Base-by-base conservation (phyloP, 2,113 vertebrate species). In the Piprites chloris region DNA sequence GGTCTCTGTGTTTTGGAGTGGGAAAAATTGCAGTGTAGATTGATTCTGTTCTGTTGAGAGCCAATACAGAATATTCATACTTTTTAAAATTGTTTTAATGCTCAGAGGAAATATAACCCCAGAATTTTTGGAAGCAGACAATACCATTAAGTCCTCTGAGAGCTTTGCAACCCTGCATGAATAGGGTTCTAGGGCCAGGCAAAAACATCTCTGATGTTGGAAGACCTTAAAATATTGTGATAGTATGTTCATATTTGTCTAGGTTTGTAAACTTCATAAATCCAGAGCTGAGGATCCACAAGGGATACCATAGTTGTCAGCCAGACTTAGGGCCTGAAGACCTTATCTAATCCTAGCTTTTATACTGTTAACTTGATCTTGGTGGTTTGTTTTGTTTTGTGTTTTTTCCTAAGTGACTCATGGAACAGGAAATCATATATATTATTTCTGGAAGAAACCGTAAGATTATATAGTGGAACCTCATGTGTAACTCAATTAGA, bases 11-110 rank as follows among this genome's bases (percentile, higher is more conserved):
- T 41, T 56, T 10, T 33, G 7, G 39, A 27, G 16, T 14, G 33
- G n/a, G 44, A 44, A 67, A 33, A 69, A 4, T 22, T 53, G 55
- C 1, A 22, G 2, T 37, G 26, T 2, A 27, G 53, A 0, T 80
- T 66, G 8, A 2, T 2, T 58, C 0, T 0, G 0, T 22, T 89
- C 6, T 67, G 1, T 44, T 33, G 35, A n/a, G 78, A 58, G 12
- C 9, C 4, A 53, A 7, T 26, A 21, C 30, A 28, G 26, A 27
- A 0, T 1, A 4, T 65, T 61, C 67, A 21, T 32, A 2, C 13
- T 55, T 81, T 62, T 85, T 30, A 32, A 44, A 53, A 15, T 41
- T 87, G 20, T 5, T 86, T 61, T 47, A 30, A 19, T 35, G 11
- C 26, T 50, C 62, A 62, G 18, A 62, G 23, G 46, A 59, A 81